Percentiles rank a stretch among this genome's conserved stretches.
Evolutionary conservation across 2,888 invertebrate species (phyloP).

Genomic region (Charanyca ferruginea): DNA sequence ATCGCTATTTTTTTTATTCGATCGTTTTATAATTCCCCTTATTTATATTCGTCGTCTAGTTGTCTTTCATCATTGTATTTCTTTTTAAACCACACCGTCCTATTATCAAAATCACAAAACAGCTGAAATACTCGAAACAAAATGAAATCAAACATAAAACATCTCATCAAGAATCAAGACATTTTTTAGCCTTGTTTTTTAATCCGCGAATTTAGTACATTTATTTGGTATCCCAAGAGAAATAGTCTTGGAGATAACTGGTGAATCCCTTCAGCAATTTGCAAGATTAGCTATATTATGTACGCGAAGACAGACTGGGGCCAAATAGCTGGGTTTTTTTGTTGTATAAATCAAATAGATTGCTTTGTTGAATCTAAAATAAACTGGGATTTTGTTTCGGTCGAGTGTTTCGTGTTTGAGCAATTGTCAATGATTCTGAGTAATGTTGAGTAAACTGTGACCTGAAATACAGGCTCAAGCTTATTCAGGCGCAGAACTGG

Average conservation of each 20-base stretch:
- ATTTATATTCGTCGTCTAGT: too few relatives aligned
- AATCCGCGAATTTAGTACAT: slow-evolving; percentile 63
- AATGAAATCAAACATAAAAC: slow-evolving; percentile 29
- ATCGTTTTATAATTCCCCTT: too few relatives aligned
- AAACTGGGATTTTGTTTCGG: slow-evolving; percentile 46
- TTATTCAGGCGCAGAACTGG: too few relatives aligned
- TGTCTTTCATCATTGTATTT: too few relatives aligned
- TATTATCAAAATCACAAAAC: slow-evolving; percentile 9
- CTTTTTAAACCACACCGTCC: too few relatives aligned
- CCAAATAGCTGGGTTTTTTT: slow-evolving; percentile 57
- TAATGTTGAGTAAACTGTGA: neutral
- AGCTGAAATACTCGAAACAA: slow-evolving; percentile 20
- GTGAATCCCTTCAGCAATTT: slow-evolving; percentile 63
- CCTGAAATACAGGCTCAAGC: too few relatives aligned
- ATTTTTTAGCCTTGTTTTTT: slow-evolving; percentile 52
- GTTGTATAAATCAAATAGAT: slow-evolving; percentile 62
- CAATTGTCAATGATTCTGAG: neutral
- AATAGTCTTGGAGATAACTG: slow-evolving; percentile 61
- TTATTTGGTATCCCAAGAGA: slow-evolving; percentile 63
- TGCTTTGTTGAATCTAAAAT: slow-evolving; percentile 60
- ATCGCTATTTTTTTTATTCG: too few relatives aligned
- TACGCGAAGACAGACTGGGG: slow-evolving; percentile 61
- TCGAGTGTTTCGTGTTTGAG: slow-evolving; percentile 20
- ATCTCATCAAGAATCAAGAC: slow-evolving; percentile 60
- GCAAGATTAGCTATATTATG: slow-evolving; percentile 65